These are phyloP conservation scores for Triops longicaudatus DNA, from an alignment of 1,140 invertebrate species.

Conservation along the genomic window DNA sequence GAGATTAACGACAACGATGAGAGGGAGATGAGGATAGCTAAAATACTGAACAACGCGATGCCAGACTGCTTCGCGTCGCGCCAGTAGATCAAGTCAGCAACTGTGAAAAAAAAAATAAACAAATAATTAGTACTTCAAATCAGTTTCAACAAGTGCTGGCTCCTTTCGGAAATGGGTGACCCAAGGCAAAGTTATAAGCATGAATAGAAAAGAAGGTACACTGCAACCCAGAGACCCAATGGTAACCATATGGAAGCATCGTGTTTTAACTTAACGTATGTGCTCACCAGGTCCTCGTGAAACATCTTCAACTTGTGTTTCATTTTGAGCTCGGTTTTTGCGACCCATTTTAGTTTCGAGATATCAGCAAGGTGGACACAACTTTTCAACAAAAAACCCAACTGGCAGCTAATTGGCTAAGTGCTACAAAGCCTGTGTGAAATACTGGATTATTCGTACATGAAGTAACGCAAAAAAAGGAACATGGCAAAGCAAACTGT, in stretches of 20 bases:
- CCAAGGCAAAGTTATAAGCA: background rate
- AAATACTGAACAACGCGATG: slow-evolving; percentile 74
- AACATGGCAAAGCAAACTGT: background rate
- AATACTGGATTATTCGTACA: background rate
- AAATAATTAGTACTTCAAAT: background rate
- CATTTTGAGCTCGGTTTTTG: slow-evolving; percentile 2
- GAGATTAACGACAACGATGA: slow-evolving; percentile 91
- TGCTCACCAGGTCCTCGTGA: slow-evolving; percentile 9
- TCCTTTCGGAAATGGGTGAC: background rate
- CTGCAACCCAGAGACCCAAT: background rate
- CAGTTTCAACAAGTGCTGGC: background rate
- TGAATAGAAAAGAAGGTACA: background rate
- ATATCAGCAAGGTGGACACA: background rate
- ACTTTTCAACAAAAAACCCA: background rate
- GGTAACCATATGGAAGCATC: background rate
- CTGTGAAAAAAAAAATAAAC: slow-evolving; percentile 51
- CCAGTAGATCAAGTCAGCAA: slow-evolving; percentile 95
- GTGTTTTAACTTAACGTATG: background rate
- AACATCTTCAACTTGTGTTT: slow-evolving; percentile 1
- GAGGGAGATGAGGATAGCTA: slow-evolving; percentile 80
- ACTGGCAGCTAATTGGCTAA: background rate
- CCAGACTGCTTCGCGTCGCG: slow-evolving; percentile 87
- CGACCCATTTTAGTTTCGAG: background rate
- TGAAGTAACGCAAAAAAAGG: background rate
- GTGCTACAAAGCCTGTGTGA: background rate